Conservation (phyloP, 2,888 invertebrate species). For the Resseliella maxima region DNA sequence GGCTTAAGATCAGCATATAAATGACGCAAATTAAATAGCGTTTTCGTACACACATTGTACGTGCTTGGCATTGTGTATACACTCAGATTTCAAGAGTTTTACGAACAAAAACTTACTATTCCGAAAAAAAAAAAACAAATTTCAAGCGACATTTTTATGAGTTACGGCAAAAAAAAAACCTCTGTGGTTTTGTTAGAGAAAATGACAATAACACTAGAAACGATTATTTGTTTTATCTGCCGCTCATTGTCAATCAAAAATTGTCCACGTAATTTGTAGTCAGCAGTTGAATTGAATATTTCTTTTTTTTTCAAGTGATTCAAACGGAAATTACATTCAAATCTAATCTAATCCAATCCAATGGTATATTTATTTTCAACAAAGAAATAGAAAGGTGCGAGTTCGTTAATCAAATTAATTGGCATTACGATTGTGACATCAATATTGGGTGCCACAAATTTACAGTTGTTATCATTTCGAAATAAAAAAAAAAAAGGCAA, state of each 20-base stretch:
- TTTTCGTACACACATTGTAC: constrained; percentile 18
- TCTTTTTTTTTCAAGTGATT: neutral
- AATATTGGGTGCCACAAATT: neutral
- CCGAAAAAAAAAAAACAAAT: neutral
- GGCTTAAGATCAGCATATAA: constrained; percentile 34
- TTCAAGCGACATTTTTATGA: constrained; percentile 37
- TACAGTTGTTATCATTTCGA: neutral
- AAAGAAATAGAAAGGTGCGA: constrained; percentile 27
- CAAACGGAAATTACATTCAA: neutral
- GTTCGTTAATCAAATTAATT: constrained; percentile 1
- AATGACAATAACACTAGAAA: constrained; percentile 13
- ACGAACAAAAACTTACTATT: neutral
- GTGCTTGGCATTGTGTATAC: neutral
- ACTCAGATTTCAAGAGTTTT: neutral
- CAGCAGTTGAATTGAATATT: neutral
- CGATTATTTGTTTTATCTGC: constrained; percentile 14
- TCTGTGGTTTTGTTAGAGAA: neutral
- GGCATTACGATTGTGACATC: neutral
- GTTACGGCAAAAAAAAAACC: neutral
- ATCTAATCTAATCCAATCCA: too few species aligned
- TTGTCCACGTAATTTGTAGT: constrained; percentile 32
- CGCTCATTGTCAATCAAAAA: constrained; percentile 17
- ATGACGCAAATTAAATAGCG: constrained; percentile 32
- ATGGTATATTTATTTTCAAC: neutral
- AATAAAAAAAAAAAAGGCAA: neutral